phyloP scores from a whole-genome alignment of 2,797 vertebrate species.

The Pantherophis alleghaniensis region DNA sequence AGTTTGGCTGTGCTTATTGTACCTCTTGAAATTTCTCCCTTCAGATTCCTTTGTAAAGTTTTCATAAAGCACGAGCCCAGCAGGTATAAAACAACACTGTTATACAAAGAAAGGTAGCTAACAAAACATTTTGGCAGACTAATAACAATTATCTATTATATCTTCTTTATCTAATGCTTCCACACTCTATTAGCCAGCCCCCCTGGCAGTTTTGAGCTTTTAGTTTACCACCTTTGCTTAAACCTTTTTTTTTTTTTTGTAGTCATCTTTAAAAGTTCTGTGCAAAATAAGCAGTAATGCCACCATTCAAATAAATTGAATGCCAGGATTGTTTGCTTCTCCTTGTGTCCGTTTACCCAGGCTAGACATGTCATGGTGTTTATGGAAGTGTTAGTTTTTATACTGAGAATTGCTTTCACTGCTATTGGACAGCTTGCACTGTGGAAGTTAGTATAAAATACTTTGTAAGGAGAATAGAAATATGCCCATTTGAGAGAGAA shows the following conservation, averaged over 20 bases:
- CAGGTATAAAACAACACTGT: constrained; percentile 25
- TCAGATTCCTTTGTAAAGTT: background rate
- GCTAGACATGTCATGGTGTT: background rate
- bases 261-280: background rate
- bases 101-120: constrained; percentile 17
- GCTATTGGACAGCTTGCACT: background rate
- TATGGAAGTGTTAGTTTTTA: background rate
- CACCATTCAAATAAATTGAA: background rate
- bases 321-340: background rate
- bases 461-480: background rate
- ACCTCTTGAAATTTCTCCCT: background rate
- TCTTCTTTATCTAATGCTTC: constrained; percentile 20
- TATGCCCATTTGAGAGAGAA: background rate
- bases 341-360: background rate
- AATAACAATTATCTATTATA: constrained; percentile 26
- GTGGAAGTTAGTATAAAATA: background rate
- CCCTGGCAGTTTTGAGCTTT: constrained; percentile 17
- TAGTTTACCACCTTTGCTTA: constrained; percentile 18
- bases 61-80: constrained; percentile 13
- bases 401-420: background rate
- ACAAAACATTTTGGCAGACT: constrained; percentile 27
- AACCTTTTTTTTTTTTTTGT: background rate
- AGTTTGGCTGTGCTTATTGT: background rate
- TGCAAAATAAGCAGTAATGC: background rate
- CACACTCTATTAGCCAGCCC: background rate